Base-by-base conservation (phyloP, 2,113 vertebrate genomes). In the Tenebrosternarchus preto region DNA sequence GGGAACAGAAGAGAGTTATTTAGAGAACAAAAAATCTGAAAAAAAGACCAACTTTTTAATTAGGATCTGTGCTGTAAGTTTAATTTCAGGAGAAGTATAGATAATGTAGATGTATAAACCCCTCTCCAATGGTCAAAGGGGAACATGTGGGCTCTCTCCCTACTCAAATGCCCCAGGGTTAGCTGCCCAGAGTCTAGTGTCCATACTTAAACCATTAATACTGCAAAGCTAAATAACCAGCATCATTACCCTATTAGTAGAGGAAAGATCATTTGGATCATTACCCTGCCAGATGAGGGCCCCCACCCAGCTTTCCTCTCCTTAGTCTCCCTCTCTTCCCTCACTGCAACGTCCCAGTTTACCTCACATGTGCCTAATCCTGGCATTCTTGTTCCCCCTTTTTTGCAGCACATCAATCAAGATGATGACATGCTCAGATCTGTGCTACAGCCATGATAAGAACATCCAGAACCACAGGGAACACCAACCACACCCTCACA, bases 161-260 rank as follows among this genome's bases (percentile, higher is more conserved):
- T 19, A 27, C 19, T 29, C 9, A 6, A 56, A 12, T n/a, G 29
- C 27, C 29, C 55, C 31, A 20, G 56, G 72, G 25, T 29, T 60
- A 16, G 29, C 55, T 33, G 53, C 55, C 17, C 8, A 12, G 59
- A 15, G 31, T 29, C 15, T 20, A 17, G 11, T 3, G 64, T 7
- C 60, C 67, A 59, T 71, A 89, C 91, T 90, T 88, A 16, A 80
- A 56, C 83, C 77, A 84, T 91, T 88, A 87, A 68, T 8, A 24
- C 80, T 81, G 70, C 84, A 87, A 76, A 61, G 79, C 86, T 84
- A 84, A 89, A 91, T 90, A 87, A 78, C 60, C 55, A 64, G 77
- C 29, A 79, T 80, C 85, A 87, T 87, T 88, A 81, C 33, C 8
- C 33, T 29, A 29, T 63, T 63, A 63, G 60, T 27, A 5, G 9